Evolutionary conservation across 2,888 invertebrate genomes (phyloP).

Genomic region (Diarsia rubi): DNA sequence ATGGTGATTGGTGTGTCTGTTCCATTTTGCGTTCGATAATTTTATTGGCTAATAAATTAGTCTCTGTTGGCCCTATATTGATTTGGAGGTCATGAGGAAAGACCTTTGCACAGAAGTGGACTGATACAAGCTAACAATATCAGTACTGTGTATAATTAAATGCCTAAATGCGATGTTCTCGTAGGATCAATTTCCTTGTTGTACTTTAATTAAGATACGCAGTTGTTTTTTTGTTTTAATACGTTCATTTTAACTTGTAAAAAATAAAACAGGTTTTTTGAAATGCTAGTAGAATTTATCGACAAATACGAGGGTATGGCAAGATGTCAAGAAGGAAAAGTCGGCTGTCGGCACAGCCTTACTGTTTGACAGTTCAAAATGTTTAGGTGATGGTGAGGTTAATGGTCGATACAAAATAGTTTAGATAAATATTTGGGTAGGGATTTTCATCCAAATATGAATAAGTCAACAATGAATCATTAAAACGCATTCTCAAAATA

Average conservation of each 20-base stretch:
- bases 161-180: no score
- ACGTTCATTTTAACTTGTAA: not conserved
- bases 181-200: not conserved
- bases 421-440: slow-evolving; percentile 81
- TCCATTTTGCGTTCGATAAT: not conserved
- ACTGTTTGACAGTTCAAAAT: slow-evolving; percentile 78
- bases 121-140: no score
- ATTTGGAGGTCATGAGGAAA: no score
- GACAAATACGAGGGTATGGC: slow-evolving; percentile 18
- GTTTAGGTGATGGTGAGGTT: slow-evolving; percentile 80
- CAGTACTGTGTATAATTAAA: no score
- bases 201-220: not conserved
- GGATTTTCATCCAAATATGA: slow-evolving; percentile 74
- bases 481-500: slow-evolving; percentile 66
- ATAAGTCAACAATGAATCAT: slow-evolving; percentile 68
- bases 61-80: no score
- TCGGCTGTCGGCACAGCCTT: slow-evolving; percentile 26
- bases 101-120: no score
- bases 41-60: not conserved
- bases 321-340: not conserved
- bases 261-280: not conserved
- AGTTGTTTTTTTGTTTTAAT: not conserved
- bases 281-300: not conserved
- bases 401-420: slow-evolving; percentile 85
- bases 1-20: not conserved